Evolutionary conservation across 2,113 vertebrate species (phyloP).

Genomic region (Cacatua alba): DNA sequence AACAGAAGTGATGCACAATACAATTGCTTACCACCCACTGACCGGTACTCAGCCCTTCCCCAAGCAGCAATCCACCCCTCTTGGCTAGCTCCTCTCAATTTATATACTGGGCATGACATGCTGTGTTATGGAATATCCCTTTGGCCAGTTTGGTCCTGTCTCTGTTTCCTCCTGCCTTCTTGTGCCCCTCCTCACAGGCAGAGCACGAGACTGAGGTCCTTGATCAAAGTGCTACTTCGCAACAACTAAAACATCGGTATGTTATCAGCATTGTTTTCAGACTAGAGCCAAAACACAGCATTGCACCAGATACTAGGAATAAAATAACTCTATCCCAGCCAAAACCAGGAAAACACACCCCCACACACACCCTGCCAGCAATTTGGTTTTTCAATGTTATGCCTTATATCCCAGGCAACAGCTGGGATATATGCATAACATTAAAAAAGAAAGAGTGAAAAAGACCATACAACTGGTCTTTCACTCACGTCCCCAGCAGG

Average conservation of each 20-base stretch:
- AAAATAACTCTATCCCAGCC: background rate
- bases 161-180: background rate
- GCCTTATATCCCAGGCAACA: background rate
- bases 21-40: background rate
- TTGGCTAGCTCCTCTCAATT: background rate
- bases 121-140: background rate
- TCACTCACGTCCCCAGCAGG: background rate
- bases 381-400: background rate
- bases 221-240: background rate
- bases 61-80: background rate
- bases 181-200: background rate
- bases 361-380: rapidly evolving
- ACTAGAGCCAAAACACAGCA: background rate
- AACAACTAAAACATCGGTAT: background rate
- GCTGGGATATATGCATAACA: background rate
- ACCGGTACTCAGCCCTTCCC: background rate
- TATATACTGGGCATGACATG: background rate
- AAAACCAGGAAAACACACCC: background rate
- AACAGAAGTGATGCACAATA: background rate
- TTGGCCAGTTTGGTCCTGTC: background rate
- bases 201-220: background rate
- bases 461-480: background rate
- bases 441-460: too few species aligned
- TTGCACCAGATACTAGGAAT: background rate
- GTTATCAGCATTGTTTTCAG: background rate